phyloP scores from a whole-genome alignment of 2,113 vertebrate species.

The Copsychus sechellarum region DNA sequence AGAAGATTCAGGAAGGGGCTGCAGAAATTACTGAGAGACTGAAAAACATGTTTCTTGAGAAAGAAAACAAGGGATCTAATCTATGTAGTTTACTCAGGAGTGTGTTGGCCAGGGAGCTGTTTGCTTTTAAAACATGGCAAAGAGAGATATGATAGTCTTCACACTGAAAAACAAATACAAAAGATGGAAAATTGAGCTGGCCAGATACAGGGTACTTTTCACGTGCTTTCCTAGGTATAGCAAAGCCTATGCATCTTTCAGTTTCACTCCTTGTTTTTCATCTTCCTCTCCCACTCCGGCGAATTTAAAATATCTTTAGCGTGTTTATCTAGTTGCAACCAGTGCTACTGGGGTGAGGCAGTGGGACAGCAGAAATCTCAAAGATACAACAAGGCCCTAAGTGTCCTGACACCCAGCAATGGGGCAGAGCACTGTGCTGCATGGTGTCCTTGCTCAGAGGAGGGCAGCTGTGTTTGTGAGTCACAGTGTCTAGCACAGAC shows the following conservation, averaged over 20 bases:
- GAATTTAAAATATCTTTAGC: background rate
- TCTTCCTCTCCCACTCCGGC: background rate
- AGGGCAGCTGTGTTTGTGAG: background rate
- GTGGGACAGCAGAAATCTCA: background rate
- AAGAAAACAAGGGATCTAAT: background rate
- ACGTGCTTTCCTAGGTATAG: background rate
- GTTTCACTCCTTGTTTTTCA: background rate
- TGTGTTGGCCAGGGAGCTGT: background rate
- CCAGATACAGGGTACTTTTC: background rate
- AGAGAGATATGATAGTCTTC: background rate
- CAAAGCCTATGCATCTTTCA: background rate
- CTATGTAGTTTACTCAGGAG: background rate
- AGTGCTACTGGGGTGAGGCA: background rate
- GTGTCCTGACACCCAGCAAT: background rate
- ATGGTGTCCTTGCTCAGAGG: rapidly evolving
- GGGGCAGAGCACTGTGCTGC: rapidly evolving
- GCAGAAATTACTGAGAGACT: background rate
- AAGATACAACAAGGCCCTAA: background rate
- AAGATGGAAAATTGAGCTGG: background rate
- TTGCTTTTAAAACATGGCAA: background rate
- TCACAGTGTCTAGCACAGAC: background rate
- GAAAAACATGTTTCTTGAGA: background rate
- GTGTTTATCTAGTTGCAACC: background rate
- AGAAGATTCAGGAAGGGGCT: background rate
- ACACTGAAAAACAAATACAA: background rate